Percentiles rank a stretch among this genome's conserved stretches.
These are phyloP conservation scores for Perithous albicinctus DNA, from an alignment of 2,888 invertebrate species.

Conservation along the genomic window DNA sequence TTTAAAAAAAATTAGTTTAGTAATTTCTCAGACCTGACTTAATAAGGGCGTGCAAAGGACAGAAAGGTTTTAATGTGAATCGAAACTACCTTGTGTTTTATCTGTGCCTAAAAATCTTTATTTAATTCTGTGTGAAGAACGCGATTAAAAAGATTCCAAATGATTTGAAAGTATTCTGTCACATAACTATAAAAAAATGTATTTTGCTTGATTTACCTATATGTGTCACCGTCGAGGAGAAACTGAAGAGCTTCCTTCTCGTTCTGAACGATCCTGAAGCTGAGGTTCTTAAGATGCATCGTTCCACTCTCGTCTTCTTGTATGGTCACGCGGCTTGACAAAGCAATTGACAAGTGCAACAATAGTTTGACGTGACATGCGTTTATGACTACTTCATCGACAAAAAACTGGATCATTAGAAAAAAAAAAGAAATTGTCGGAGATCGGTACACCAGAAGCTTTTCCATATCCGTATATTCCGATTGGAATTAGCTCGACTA, in stretches of 20 bases:
- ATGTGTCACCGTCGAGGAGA: constrained; percentile 85
- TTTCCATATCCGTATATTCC: constrained; percentile 59
- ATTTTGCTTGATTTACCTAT: constrained; percentile 84
- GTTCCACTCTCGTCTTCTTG: constrained; percentile 85
- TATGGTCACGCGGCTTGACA: constrained; percentile 83
- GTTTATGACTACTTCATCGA: constrained; percentile 19
- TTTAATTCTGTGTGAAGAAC: too few species aligned
- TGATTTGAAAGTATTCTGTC: not conserved
- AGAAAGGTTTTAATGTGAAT: too few species aligned
- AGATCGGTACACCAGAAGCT: not conserved
- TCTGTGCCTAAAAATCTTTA: too few species aligned
- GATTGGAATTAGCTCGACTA: constrained; percentile 51
- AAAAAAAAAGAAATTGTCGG: not conserved
- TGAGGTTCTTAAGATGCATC: constrained; percentile 85
- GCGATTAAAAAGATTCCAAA: not conserved
- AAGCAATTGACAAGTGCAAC: constrained; percentile 4
- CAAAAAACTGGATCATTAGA: constrained; percentile 2
- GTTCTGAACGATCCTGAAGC: constrained; percentile 84
- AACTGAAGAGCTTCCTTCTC: constrained; percentile 86
- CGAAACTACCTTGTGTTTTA: too few species aligned
- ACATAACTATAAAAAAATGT: not conserved
- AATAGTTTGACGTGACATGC: constrained; percentile 9
- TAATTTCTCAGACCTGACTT: too few species aligned
- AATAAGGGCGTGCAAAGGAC: too few species aligned
- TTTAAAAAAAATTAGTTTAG: too few species aligned